Evolutionary conservation across 2,888 invertebrate genomes (phyloP), one percentile per base, ranked within the genome.

Genomic region (Endomychus coccineus): DNA sequence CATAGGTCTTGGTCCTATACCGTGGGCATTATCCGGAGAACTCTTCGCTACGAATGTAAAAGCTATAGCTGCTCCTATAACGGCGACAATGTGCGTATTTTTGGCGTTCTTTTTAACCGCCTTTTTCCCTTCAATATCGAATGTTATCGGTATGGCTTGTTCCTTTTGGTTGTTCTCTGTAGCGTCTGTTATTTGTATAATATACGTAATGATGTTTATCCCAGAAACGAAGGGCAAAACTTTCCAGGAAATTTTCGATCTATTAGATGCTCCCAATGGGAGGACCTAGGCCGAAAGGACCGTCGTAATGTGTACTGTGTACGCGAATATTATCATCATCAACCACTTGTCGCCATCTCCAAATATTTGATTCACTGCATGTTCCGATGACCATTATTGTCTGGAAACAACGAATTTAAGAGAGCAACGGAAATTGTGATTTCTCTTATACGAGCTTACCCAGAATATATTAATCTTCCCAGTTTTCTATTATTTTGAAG

Each of bases 161-260:
- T 6, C 21, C 21, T 19, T 19, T n/a, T 19, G 21, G 21, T 19
- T 19, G 21, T 19, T 19, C n/a, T 19, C 21, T 19, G 21, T 19
- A n/a, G 21, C 6, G 6, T 6, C 6, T 19, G 6, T 19, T 7
- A 19, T 19, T 19, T 19, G 21, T n/a, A n/a, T n/a, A n/a, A 19
- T 19, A 19, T 19, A 7, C 21, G 21, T 19, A n/a, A n/a, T n/a
- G 6, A 7, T 6, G 21, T 7, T 19, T 19, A n/a, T 19, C 6
- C 21, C 21, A n/a, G 21, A 19, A 19, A 19, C 21, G 6, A 19
- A 19, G 21, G 6, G n/a, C 6, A 19, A 19, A n/a, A 19, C 6
- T n/a, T 19, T 19, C 6, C 21, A 19, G 21, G 21, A 19, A 19
- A 19, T 19, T 19, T n/a, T n/a, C n/a, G n/a, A n/a, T n/a, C n/a